Evolutionary conservation across 2,888 invertebrate species (phyloP).

Genomic region (Deilephila elpenor): DNA sequence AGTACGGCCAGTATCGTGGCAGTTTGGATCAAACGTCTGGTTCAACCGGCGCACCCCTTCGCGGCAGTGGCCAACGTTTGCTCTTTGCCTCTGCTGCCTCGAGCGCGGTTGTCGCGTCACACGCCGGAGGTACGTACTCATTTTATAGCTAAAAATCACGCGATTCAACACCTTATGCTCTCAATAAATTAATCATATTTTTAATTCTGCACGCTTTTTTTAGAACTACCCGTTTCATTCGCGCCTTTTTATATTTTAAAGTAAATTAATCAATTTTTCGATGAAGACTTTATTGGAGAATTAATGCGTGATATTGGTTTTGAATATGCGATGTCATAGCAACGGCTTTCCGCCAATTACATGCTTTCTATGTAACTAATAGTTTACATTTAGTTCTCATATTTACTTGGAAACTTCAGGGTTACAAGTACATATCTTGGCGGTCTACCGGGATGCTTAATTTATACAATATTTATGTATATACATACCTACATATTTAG

Average conservation of each 20-base stretch:
- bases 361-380: background rate
- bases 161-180: slow-evolving; percentile 52
- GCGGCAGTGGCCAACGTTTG: slow-evolving; percentile 47
- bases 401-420: background rate
- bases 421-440: background rate
- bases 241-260: background rate
- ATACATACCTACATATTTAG: too few relatives aligned
- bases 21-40: slow-evolving; percentile 44
- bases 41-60: slow-evolving; percentile 43
- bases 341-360: background rate
- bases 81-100: slow-evolving; percentile 66
- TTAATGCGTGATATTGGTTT: background rate
- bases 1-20: background rate
- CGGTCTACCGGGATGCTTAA: background rate
- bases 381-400: background rate
- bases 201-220: slow-evolving; percentile 12
- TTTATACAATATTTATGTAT: background rate
- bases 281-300: background rate
- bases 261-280: background rate
- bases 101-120: slow-evolving; percentile 66
- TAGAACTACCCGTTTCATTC: background rate
- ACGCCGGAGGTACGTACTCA: slow-evolving; percentile 64
- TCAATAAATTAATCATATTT: slow-evolving; percentile 35
- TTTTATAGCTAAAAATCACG: slow-evolving; percentile 45
- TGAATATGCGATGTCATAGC: background rate